Evolutionary conservation across 2,113 vertebrate species (phyloP).

Genomic region (Gallinago undulata): DNA sequence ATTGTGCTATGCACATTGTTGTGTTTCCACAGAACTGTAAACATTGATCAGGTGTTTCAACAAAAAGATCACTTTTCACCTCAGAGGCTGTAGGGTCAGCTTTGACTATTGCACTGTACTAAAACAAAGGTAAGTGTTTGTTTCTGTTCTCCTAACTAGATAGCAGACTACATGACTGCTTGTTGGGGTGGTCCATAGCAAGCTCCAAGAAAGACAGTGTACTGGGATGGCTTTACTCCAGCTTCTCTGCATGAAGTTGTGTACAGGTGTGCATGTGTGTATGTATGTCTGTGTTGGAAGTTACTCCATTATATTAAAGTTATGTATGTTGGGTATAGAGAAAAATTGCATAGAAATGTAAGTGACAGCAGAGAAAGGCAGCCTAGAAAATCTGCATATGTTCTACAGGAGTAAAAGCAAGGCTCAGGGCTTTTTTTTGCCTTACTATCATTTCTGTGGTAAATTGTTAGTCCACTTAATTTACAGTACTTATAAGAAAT

Average conservation of each 20-base stretch:
- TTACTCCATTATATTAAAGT: background rate
- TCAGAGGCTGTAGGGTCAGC: background rate
- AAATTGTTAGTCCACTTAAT: background rate
- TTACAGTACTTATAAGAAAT: background rate
- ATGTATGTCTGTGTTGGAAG: rapidly evolving
- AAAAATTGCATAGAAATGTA: background rate
- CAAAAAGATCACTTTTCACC: background rate
- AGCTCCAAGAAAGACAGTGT: background rate
- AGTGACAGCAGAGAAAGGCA: background rate
- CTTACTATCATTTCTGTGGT: background rate
- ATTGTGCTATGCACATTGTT: background rate
- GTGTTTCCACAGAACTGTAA: background rate
- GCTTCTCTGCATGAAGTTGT: background rate
- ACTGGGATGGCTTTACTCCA: background rate
- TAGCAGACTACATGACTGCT: background rate
- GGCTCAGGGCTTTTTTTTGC: background rate
- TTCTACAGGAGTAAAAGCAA: background rate
- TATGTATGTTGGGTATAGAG: background rate
- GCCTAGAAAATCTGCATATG: background rate
- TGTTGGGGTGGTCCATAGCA: background rate
- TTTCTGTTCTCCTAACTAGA: background rate
- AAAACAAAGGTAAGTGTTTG: background rate
- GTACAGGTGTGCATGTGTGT: background rate
- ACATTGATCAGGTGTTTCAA: background rate
- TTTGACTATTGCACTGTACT: background rate